Evolutionary conservation across 2,113 vertebrate species (phyloP), one percentile per base, ranked within the genome.

Genomic region (Brachypteracias leptosomus): DNA sequence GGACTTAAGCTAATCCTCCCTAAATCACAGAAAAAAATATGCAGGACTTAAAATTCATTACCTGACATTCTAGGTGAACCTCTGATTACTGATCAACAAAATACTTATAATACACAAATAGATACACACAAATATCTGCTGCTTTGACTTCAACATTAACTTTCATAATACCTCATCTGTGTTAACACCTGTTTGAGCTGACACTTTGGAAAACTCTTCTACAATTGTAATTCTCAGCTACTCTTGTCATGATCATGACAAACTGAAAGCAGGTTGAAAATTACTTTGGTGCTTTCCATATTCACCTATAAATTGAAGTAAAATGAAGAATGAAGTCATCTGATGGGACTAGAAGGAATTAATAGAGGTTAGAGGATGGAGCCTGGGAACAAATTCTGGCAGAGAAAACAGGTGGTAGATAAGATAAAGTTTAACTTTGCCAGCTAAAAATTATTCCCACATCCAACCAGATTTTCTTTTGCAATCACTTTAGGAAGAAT

Each of bases 201-300:
- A 73, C 22, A 62, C 22, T 70, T 77, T 14, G 20, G 47, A 71
- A 80, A 89, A 59, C 21, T 29, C 6, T 52, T 44, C 54, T 42
- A 16, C 49, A 79, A 28, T 8, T 29, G 0, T 3, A 38, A 52
- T 52, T 75, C 58, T 40, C 40, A 79, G 55, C 47, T 70, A 17
- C 28, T 85, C 14, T 7, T 58, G 36, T 46, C 70, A 61, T 5
- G 10, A 33, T 47, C 0, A 0, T 49, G 40, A 1, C 36, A 21
- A 90, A 51, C 31, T 58, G 51, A 70, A 90, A 90, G 40, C n/a
- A 70, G 28, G 16, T 25, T 54, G 65, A 46, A 72, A 94, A 52
- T 17, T 67, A 76, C 52, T 85, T 54, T 61, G 21, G 22, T 54
- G 52, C 58, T 61, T 70, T 19, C 44, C 28, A 51, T 26, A 67